A percentile compares a stretch with the other conserved stretches of the same genome.
These are phyloP conservation scores for Ictalurus furcatus DNA, from an alignment of 2,113 vertebrate genomes.

Conservation along the genomic window DNA sequence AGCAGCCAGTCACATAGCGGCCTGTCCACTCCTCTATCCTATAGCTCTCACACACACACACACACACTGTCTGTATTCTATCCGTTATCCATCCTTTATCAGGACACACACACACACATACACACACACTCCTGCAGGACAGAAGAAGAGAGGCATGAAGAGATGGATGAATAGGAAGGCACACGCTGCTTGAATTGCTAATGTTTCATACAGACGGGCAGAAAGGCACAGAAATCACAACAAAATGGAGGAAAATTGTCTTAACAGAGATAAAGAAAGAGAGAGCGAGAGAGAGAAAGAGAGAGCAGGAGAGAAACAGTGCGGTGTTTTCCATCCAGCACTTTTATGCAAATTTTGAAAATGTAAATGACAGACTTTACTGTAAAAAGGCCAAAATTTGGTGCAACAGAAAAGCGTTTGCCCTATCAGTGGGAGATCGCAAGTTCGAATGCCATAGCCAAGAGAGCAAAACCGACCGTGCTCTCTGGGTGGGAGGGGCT, in stretches of 20 bases:
- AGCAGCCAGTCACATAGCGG: conserved; percentile 66
- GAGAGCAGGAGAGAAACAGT: neutral
- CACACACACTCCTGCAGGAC: conserved; percentile 32
- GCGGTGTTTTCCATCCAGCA: neutral
- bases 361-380: neutral
- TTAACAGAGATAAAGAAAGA: neutral
- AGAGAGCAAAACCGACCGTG: neutral
- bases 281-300: neutral
- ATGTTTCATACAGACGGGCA: neutral
- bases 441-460: neutral
- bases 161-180: neutral
- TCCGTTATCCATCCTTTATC: no score
- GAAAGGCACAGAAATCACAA: conserved; percentile 34
- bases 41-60: conserved; percentile 35
- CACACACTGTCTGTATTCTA: conserved; percentile 13
- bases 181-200: neutral
- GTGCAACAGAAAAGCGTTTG: neutral
- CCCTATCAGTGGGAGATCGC: neutral
- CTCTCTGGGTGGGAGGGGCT: neutral
- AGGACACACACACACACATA: conserved; percentile 19
- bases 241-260: conserved; percentile 16
- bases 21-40: conserved; percentile 24
- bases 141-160: conserved; percentile 27
- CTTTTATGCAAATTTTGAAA: neutral
- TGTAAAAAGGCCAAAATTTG: neutral